Evolutionary conservation across 2,113 vertebrate genomes (phyloP).

Genomic region (Nerophis lumbriciformis): DNA sequence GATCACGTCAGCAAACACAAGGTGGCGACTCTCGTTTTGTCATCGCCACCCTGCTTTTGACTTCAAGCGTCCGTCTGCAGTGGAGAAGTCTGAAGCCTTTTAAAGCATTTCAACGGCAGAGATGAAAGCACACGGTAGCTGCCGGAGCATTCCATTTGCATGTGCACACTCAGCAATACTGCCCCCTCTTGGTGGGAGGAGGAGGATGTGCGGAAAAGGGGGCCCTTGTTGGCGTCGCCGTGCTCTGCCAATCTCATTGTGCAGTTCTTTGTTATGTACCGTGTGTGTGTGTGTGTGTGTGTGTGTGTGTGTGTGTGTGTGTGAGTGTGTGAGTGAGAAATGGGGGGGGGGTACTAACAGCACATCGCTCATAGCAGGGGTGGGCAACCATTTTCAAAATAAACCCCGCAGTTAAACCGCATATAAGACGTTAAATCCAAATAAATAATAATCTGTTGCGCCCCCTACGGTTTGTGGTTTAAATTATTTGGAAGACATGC

Average conservation of each 20-base stretch:
- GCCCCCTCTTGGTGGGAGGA: constrained; percentile 24
- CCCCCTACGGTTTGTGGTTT: too few species aligned
- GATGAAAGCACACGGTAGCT: constrained; percentile 39
- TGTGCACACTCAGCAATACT: constrained; percentile 53
- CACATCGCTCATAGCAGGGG: constrained; percentile 6
- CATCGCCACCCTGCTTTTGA: neutral
- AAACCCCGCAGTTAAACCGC: too few species aligned
- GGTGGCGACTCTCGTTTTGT: neutral
- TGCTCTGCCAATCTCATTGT: constrained; percentile 17
- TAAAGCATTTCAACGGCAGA: constrained; percentile 17
- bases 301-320: constrained; percentile 10
- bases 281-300: constrained; percentile 9
- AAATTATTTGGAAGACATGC: too few species aligned
- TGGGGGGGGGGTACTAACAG: constrained; percentile 33
- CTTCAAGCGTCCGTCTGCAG: too few species aligned
- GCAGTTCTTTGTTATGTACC: constrained; percentile 14
- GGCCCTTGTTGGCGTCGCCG: constrained; percentile 16
- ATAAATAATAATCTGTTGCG: too few species aligned
- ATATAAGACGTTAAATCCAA: too few species aligned
- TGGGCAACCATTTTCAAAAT: too few species aligned
- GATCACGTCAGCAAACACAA: neutral
- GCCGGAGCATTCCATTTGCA: constrained; percentile 29
- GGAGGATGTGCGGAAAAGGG: constrained; percentile 7
- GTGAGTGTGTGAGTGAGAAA: constrained; percentile 5
- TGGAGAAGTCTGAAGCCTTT: too few species aligned